Percentiles rank a stretch among this genome's conserved stretches.
Evolutionary conservation across 2,113 vertebrate genomes (phyloP).

Genomic region (Alectura lathami): DNA sequence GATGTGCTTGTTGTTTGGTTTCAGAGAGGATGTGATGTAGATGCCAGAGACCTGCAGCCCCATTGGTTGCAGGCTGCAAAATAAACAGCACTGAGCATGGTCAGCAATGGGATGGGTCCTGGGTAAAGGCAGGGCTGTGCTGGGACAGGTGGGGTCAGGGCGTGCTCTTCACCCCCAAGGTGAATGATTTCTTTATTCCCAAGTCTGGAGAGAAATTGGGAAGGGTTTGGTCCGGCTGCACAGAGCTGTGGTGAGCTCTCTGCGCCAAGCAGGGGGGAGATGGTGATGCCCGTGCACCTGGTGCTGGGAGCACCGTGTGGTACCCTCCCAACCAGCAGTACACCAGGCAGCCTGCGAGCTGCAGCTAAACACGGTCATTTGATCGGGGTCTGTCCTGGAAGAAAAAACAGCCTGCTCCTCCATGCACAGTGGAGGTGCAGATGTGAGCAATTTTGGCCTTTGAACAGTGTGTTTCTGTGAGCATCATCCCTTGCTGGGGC

Average conservation of each 20-base stretch:
- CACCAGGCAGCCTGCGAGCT: not conserved
- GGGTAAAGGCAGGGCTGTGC: not conserved
- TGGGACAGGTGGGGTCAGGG: too few relatives aligned
- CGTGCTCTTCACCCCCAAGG: not conserved
- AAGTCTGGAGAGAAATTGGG: rapidly evolving
- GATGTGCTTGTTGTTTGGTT: conserved; percentile 34
- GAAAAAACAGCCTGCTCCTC: not conserved
- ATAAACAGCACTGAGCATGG: rapidly evolving
- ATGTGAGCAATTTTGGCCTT: not conserved
- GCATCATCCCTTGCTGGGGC: rapidly evolving
- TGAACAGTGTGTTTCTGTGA: not conserved
- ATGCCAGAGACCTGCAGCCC: not conserved
- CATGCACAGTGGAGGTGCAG: rapidly evolving
- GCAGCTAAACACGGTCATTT: not conserved
- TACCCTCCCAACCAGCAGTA: not conserved
- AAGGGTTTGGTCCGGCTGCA: not conserved
- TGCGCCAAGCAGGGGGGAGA: rapidly evolving
- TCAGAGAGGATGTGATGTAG: conserved; percentile 10
- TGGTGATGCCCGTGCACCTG: rapidly evolving
- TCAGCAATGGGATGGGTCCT: not conserved
- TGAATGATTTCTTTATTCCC: not conserved
- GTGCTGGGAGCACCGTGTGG: rapidly evolving
- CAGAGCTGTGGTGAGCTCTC: not conserved
- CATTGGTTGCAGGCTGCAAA: not conserved
- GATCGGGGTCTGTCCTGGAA: not conserved